Evolutionary conservation across 2,888 invertebrate genomes (phyloP).

Genomic region (Sminthurides aquaticus): DNA sequence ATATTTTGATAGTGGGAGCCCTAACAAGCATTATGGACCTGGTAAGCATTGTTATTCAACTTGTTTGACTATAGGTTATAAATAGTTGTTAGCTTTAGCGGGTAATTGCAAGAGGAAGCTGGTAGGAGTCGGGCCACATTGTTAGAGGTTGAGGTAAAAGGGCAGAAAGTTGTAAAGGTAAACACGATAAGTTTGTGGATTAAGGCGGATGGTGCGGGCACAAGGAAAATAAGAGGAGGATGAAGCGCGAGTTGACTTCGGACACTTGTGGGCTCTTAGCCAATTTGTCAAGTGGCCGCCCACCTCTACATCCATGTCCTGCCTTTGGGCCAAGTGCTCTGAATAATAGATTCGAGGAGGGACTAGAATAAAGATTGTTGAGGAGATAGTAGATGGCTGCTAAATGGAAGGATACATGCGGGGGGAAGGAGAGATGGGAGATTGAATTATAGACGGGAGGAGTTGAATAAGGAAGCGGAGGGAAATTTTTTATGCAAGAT

Average conservation of each 20-base stretch:
- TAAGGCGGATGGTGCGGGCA: too few species aligned
- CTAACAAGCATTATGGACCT: conserved; percentile 43
- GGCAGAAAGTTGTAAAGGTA: too few species aligned
- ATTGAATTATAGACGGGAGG: not conserved
- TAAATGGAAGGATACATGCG: not conserved
- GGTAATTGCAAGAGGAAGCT: too few species aligned
- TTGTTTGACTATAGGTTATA: too few species aligned
- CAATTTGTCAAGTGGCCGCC: too few species aligned
- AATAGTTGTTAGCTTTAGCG: too few species aligned
- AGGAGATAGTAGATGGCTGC: not conserved
- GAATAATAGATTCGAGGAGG: not conserved
- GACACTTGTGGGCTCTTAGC: too few species aligned
- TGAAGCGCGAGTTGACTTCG: too few species aligned
- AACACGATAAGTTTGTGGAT: too few species aligned
- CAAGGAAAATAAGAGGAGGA: too few species aligned
- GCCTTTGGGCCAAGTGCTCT: not conserved
- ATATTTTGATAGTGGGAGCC: conserved; percentile 42
- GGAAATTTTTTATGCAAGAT: not conserved
- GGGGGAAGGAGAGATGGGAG: not conserved
- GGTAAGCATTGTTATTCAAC: conserved; percentile 43
- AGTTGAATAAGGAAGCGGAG: not conserved
- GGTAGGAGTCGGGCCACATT: too few species aligned
- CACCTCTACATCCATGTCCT: not conserved
- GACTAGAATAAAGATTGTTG: not conserved
- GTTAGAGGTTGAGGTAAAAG: too few species aligned